Evolutionary conservation across 1,140 invertebrate species (phyloP).

Genomic region (Drosophila suzukii): DNA sequence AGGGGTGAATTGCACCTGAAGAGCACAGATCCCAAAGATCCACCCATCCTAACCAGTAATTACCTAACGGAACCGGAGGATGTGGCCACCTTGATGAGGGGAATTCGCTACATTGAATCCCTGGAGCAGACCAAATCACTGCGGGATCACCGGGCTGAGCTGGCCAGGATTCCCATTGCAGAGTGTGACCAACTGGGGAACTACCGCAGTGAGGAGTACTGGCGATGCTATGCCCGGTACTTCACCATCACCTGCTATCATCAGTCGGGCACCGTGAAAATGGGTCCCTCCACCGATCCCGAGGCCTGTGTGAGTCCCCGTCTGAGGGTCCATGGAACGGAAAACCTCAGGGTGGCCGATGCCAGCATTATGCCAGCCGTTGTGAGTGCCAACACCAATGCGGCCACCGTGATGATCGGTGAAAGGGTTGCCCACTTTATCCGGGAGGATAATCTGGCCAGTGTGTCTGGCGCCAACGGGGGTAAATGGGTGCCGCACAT

Average conservation of each 20-base stretch:
- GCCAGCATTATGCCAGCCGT: slow-evolving; percentile 90
- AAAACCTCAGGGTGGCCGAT: slow-evolving; percentile 90
- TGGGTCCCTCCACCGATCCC: slow-evolving; percentile 89
- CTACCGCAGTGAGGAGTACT: slow-evolving; percentile 89
- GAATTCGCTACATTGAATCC: slow-evolving; percentile 87
- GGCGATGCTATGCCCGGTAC: slow-evolving; percentile 89
- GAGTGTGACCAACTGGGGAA: slow-evolving; percentile 85
- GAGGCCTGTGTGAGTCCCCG: slow-evolving; percentile 90
- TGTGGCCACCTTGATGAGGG: slow-evolving; percentile 88
- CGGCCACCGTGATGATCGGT: slow-evolving; percentile 92
- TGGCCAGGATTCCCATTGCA: slow-evolving; percentile 86
- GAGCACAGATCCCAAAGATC: slow-evolving; percentile 88
- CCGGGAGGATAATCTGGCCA: slow-evolving; percentile 85
- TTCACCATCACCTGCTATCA: slow-evolving; percentile 89
- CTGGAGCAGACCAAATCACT: slow-evolving; percentile 87
- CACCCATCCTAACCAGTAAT: slow-evolving; percentile 90
- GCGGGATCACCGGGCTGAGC: slow-evolving; percentile 85
- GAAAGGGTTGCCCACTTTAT: slow-evolving; percentile 94
- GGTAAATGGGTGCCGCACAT: slow-evolving; percentile 8
- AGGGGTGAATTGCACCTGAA: slow-evolving; percentile 88
- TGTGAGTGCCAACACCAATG: slow-evolving; percentile 90
- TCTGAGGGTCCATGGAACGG: slow-evolving; percentile 89
- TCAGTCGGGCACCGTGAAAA: slow-evolving; percentile 89
- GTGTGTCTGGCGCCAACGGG: not conserved
- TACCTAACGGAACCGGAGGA: slow-evolving; percentile 88